These are phyloP conservation scores for Ammodytes marinus DNA, from an alignment of 2,113 vertebrate genomes.

Conservation along the genomic window DNA sequence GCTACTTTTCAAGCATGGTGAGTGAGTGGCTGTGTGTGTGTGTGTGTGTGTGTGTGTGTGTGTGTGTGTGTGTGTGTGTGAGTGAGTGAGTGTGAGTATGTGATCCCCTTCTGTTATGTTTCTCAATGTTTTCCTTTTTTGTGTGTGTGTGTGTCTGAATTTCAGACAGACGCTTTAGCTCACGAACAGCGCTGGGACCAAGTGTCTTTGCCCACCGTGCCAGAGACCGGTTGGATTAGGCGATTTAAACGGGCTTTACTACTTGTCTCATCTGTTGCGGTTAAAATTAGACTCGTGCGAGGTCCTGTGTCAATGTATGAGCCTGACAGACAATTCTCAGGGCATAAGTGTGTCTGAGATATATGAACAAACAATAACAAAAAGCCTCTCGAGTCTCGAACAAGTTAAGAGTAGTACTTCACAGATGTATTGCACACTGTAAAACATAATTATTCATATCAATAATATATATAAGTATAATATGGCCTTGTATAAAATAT, in stretches of 20 bases:
- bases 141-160: not conserved
- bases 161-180: not conserved
- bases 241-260: conserved; percentile 67
- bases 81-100: no score
- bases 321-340: conserved; percentile 19
- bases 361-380: not conserved
- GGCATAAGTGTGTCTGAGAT: not conserved
- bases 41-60: no score
- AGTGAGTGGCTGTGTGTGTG: conserved; percentile 35
- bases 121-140: not conserved
- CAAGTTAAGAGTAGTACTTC: not conserved
- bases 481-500: no score
- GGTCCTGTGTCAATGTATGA: conserved; percentile 60
- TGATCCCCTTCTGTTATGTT: not conserved
- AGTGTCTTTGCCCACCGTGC: conserved; percentile 33
- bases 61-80: no score
- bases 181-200: not conserved
- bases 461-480: no score
- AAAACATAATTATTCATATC: not conserved
- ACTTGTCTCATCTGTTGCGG: conserved; percentile 31
- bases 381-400: not conserved
- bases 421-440: not conserved
- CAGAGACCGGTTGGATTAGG: conserved; percentile 64
- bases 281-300: conserved; percentile 75
- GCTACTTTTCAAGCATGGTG: conserved; percentile 62